Conservation (phyloP, 1,140 invertebrate species). For the Himalopsyche phryganea region DNA sequence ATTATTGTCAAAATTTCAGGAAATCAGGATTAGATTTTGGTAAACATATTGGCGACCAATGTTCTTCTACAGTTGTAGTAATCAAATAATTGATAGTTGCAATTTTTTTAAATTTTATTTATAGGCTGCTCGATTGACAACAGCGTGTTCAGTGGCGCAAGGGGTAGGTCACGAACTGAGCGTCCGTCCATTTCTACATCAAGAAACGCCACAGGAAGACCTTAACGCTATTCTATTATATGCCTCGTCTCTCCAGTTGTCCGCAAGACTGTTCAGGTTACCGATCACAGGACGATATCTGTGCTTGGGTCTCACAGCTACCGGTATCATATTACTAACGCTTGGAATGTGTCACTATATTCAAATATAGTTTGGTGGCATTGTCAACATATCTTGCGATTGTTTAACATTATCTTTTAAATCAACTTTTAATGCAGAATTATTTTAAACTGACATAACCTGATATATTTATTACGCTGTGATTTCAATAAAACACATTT, state of each 20-base stretch:
- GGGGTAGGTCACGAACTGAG: conserved; percentile 72
- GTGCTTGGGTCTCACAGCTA: conserved; percentile 59
- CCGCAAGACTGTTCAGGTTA: conserved; percentile 67
- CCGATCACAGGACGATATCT: conserved; percentile 67
- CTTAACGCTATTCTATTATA: conserved; percentile 74
- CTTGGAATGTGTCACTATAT: conserved; percentile 64
- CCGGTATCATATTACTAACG: conserved; percentile 58
- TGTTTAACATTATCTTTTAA: too few species aligned
- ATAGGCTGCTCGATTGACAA: conserved; percentile 74
- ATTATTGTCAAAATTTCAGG: too few species aligned
- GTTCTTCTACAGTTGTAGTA: too few species aligned
- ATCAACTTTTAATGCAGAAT: too few species aligned
- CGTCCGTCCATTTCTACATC: conserved; percentile 74
- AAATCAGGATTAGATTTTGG: too few species aligned
- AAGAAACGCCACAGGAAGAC: conserved; percentile 68
- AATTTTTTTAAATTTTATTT: not conserved
- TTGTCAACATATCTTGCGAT: too few species aligned
- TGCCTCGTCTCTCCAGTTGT: conserved; percentile 68
- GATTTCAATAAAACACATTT: too few species aligned
- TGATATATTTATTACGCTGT: too few species aligned
- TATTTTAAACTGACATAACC: too few species aligned
- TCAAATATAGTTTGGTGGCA: conserved; percentile 35
- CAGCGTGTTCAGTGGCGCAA: conserved; percentile 65
- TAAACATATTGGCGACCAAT: too few species aligned
- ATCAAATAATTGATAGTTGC: too few species aligned